Conservation (phyloP, 2,797 vertebrate species). For the Falco naumanni region DNA sequence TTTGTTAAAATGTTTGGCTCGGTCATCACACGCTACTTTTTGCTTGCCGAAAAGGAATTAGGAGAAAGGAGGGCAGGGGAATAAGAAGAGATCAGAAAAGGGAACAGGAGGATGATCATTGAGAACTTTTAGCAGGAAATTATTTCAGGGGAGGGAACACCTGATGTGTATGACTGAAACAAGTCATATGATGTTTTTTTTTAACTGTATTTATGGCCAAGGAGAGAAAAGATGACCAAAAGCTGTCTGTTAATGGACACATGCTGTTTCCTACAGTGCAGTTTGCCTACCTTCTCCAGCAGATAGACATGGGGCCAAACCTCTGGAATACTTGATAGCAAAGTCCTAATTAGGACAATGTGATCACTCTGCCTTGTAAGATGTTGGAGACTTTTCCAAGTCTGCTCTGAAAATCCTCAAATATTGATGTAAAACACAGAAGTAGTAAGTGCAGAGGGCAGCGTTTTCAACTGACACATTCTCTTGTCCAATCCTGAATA, state of each 20-base stretch:
- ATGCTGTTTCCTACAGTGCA: background rate
- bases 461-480: background rate
- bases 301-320: background rate
- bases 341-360: background rate
- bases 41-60: background rate
- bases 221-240: background rate
- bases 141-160: background rate
- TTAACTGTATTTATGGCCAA: background rate
- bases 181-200: background rate
- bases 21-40: background rate
- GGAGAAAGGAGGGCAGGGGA: background rate
- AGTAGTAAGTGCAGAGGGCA: background rate
- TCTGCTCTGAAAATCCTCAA: background rate
- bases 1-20: constrained; percentile 5
- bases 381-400: background rate
- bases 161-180: background rate
- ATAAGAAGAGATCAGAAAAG: background rate
- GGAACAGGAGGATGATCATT: background rate
- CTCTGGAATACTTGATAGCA: background rate
- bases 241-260: background rate
- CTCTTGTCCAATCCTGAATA: background rate
- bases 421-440: background rate
- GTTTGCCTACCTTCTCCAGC: background rate
- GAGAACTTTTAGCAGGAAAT: background rate
- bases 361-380: background rate